A percentile compares a stretch with the other conserved stretches of the same genome.
These are phyloP conservation scores for Tipula confusa DNA, from an alignment of 2,888 invertebrate genomes.

Conservation along the genomic window DNA sequence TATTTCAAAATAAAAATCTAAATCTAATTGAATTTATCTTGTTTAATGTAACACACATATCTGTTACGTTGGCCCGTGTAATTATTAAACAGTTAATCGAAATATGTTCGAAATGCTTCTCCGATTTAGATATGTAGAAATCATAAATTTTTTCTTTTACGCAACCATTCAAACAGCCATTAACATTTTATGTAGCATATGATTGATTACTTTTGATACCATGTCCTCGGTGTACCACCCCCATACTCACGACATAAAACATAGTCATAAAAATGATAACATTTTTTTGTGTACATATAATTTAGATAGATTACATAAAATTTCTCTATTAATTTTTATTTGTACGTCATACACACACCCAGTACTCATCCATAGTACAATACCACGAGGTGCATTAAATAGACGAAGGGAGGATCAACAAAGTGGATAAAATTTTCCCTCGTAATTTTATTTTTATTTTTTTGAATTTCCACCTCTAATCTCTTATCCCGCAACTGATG, in stretches of 20 bases:
- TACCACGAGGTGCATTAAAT: not conserved
- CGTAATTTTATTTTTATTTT: not conserved
- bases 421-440: not conserved
- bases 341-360: not conserved
- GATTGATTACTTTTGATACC: not conserved
- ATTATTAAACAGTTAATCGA: not conserved
- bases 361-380: not conserved
- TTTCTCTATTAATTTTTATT: conserved; percentile 3
- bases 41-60: not conserved
- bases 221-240: not conserved
- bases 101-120: not conserved
- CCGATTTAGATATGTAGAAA: not conserved
- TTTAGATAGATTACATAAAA: conserved; percentile 25
- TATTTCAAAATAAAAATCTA: no score
- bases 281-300: conserved; percentile 12
- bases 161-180: not conserved
- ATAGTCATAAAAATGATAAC: conserved; percentile 9
- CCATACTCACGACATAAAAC: not conserved
- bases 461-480: not conserved
- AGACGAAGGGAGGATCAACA: not conserved
- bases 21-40: no score
- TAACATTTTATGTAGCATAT: not conserved
- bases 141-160: not conserved
- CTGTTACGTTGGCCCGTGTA: not conserved
- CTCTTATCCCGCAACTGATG: conserved; percentile 12